Base-by-base conservation (phyloP, 2,888 invertebrate genomes). In the Andrena bicolor region DNA sequence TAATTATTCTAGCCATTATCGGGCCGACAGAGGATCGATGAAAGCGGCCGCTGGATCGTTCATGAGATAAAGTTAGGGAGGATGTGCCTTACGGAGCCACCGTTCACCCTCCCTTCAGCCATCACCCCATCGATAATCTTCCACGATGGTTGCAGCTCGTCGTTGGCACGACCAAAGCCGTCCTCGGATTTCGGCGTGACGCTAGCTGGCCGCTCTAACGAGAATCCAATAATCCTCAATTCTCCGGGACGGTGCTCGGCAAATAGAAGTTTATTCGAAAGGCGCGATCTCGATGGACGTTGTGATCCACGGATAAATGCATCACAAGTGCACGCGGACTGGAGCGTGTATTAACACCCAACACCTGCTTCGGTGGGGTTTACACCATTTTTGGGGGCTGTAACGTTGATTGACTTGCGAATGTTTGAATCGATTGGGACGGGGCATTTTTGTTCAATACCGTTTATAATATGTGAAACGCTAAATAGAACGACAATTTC, bases 181-280 rank as follows among this genome's bases (percentile, higher is more conserved):
- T 75, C 80, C 84, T 69, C 75, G 84, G 86, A 87, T 88, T 89
- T 86, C 68, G 79, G 76, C 78, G 56, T 82, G 84, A 81, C 81
- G 83, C 84, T 63, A 56, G 82, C 81, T 84, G 80, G 73, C 80
- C 86, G 80, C 80, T 88, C 92, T 91, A 92, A 92, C 90, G 92
- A 92, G 91, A 92, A 92, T 92, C 92, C 92, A 91, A 92, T 92
- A 92, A 92, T 92, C 92, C 89, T 87, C 92, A 92, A 92, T 92
- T 92, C 90, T 90, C 81, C 88, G 90, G 90, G 88, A 89, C 90
- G 89, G 86, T 90, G 91, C 90, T 82, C 89, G 76, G 83, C 91
- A 91, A 91, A 92, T 92, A 90, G 89, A 90, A 92, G 91, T 91
- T 92, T 90, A 90, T 92, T 88, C 87, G 88, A 87, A 88, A 89